These are phyloP conservation scores for Acipenser ruthenus DNA, from an alignment of 2,797 vertebrate species.

Conservation along the genomic window DNA sequence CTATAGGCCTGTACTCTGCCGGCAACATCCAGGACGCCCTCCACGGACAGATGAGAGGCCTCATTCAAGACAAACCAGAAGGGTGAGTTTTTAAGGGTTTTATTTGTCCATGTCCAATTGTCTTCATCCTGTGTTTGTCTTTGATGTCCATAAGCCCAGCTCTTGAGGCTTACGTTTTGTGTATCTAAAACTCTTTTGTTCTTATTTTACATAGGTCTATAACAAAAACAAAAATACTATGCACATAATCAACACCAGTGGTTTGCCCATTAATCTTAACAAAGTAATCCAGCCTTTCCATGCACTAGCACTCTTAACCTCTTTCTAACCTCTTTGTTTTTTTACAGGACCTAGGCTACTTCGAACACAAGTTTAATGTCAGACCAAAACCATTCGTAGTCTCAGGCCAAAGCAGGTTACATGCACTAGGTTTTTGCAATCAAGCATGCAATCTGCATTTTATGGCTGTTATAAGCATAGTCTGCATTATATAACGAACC, in stretches of 20 bases:
- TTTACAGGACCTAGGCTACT: constrained; percentile 66
- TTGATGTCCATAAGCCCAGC: constrained; percentile 45
- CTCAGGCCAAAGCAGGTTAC: constrained; percentile 70
- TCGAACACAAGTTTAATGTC: constrained; percentile 65
- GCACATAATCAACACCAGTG: not conserved
- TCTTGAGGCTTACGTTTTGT: constrained; percentile 43
- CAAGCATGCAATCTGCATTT: constrained; percentile 39
- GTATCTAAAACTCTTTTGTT: not conserved
- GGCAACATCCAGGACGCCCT: constrained; percentile 95
- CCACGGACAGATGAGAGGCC: constrained; percentile 85
- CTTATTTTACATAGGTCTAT: not conserved
- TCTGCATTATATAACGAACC: not conserved
- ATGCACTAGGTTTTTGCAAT: constrained; percentile 13
- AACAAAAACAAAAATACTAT: not conserved
- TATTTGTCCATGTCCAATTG: not conserved
- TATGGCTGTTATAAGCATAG: constrained; percentile 37
- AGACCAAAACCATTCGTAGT: constrained; percentile 64
- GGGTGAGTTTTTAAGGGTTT: constrained; percentile 63
- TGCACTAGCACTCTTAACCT: constrained; percentile 22
- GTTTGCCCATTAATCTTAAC: not conserved
- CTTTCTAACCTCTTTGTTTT: constrained; percentile 38
- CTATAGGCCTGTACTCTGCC: constrained; percentile 94
- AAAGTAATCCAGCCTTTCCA: not conserved
- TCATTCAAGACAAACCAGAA: constrained; percentile 66
- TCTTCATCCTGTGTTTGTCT: constrained; percentile 18